A percentile compares a stretch with the other conserved stretches of the same genome.
phyloP scores from a whole-genome alignment of 2,113 vertebrate genomes.

The Pagrus major region DNA sequence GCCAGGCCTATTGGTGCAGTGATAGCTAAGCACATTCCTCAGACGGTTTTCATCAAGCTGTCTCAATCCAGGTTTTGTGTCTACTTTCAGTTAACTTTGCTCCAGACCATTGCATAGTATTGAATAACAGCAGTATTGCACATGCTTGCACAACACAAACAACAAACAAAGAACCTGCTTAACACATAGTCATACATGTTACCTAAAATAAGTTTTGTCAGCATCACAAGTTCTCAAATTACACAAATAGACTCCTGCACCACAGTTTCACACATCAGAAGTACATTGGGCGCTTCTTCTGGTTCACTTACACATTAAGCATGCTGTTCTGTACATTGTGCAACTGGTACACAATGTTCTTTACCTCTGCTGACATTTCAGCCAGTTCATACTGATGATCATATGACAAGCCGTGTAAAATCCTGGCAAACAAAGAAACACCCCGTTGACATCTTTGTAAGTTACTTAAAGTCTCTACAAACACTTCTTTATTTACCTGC shows the following conservation, averaged over 20 bases:
- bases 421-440: background rate
- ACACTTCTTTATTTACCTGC: background rate
- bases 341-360: background rate
- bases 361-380: conserved; percentile 2
- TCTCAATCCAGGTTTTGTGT: conserved; percentile 19
- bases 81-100: background rate
- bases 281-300: background rate
- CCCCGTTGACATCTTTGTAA: background rate
- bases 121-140: background rate
- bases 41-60: conserved; percentile 48
- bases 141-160: background rate
- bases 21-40: conserved; percentile 61
- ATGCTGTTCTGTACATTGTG: background rate
- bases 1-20: background rate
- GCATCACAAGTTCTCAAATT: background rate
- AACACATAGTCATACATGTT: background rate
- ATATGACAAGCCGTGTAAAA: background rate
- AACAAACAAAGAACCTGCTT: background rate
- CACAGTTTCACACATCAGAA: background rate
- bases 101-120: background rate
- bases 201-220: background rate
- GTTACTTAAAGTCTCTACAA: background rate
- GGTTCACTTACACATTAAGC: background rate
- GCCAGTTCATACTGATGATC: background rate
- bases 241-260: background rate